Evolutionary conservation across 1,140 invertebrate genomes (phyloP).

Genomic region (Bombus soroeensis): DNA sequence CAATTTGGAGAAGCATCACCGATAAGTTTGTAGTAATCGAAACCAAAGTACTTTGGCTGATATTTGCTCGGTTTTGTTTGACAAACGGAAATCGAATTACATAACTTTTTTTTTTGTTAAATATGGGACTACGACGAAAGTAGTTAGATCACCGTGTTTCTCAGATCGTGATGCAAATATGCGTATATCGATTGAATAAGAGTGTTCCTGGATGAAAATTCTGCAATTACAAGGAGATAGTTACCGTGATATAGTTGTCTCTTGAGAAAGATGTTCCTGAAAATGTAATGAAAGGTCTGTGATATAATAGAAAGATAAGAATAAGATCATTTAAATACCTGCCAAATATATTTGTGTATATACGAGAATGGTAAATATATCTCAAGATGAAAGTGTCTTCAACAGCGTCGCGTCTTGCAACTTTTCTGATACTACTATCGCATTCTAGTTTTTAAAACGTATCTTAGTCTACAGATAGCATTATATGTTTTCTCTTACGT

Average conservation of each 20-base stretch:
- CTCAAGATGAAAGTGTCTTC: too few species aligned
- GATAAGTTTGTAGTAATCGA: background rate
- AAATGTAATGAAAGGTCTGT: background rate
- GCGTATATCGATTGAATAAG: background rate
- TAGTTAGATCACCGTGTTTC: too few species aligned
- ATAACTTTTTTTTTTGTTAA: background rate
- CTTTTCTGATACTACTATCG: too few species aligned
- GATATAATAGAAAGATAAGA: too few species aligned
- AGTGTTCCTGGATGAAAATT: background rate
- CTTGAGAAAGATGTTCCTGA: too few species aligned
- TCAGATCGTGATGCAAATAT: background rate
- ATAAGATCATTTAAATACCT: background rate
- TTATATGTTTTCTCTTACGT: background rate
- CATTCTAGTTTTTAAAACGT: background rate
- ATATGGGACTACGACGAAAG: background rate
- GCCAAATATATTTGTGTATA: too few species aligned
- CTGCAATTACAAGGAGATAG: background rate
- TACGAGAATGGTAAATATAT: too few species aligned
- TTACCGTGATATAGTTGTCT: background rate
- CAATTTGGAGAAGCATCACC: background rate
- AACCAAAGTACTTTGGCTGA: background rate
- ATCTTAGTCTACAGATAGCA: background rate
- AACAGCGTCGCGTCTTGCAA: too few species aligned
- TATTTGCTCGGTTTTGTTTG: background rate
- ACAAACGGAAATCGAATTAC: background rate